Base-by-base conservation (phyloP, 2,797 vertebrate species). In the Eleutherodactylus coqui region DNA sequence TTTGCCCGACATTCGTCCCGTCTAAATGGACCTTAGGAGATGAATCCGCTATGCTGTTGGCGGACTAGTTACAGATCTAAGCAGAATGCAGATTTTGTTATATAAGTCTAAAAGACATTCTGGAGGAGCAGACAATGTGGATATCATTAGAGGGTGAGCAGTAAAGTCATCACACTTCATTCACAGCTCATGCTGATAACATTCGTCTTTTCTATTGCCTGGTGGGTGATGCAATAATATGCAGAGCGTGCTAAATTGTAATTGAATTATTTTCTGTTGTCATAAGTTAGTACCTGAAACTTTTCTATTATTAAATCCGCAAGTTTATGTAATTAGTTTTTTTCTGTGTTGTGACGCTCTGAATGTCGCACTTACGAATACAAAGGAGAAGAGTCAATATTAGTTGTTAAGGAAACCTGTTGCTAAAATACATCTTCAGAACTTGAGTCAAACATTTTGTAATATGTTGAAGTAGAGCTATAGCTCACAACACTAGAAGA, bases 261-360 rank as follows among this genome's bases (percentile, higher is more conserved):
- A 29, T 19, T 45, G 34, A 32, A 47, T 43, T 62, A 6, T 29
- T 32, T 62, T 45, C 55, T 32, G 13, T 45, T 73, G 70, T 73
- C 27, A 75, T 32, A 75, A 49, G 32, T 51, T 17, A 64, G n/a
- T 29, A 14, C 16, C 55, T 64, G 16, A 17, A 62, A 10, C n/a
- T 21, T 58, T 78, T 47, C 78, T 64, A 21, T 32, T 47, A 34
- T 34, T 80, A 80, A 49, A 80, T 69, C 19, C 64, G 9, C 43
- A n/a, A 32, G 27, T 19, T 51, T 45, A 67, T 47, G 4, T 69
- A 2, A 67, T 80, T n/a, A n/a, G n/a, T n/a, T n/a, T 21, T 14
- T 11, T 45, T 79, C 27, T 11, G 9, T 34, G 19, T 34, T 47
- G 53, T 69, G 43, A 69, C 17, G 41, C 32, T 80, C 67, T 80